These are phyloP conservation scores for Cantharis nigra DNA, from an alignment of 2,888 invertebrate species.

Conservation along the genomic window DNA sequence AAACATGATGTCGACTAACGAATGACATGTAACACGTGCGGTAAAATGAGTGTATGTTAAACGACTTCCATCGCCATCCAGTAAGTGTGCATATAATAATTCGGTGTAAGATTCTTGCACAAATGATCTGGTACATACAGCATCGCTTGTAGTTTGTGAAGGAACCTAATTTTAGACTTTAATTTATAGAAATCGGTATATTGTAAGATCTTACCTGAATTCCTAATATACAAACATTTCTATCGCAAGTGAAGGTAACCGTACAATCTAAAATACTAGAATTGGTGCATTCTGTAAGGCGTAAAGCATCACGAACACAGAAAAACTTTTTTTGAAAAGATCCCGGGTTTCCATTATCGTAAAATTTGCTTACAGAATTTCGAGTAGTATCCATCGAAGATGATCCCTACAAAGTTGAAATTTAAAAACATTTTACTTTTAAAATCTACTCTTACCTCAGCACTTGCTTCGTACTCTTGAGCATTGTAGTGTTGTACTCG, in stretches of 20 bases:
- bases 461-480: conserved; percentile 10
- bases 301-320: conserved; percentile 69
- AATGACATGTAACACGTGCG: conserved; percentile 73
- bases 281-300: conserved; percentile 75
- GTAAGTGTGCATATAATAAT: conserved; percentile 78
- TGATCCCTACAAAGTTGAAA: conserved; percentile 37
- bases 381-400: conserved; percentile 50
- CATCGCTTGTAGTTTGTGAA: conserved; percentile 68
- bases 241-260: conserved; percentile 79
- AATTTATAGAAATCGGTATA: not conserved
- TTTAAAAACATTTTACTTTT: not conserved
- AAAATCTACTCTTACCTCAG: conserved; percentile 2
- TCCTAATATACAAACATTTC: conserved; percentile 77
- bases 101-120: conserved; percentile 65
- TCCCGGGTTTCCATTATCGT: conserved; percentile 31
- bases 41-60: conserved; percentile 84
- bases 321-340: conserved; percentile 61
- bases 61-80: conserved; percentile 78
- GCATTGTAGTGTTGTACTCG: conserved; percentile 10
- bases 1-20: conserved; percentile 78
- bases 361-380: conserved; percentile 49
- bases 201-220: conserved; percentile 61
- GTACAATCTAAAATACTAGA: conserved; percentile 77
- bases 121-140: conserved; percentile 49
- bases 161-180: conserved; percentile 62